Conservation (phyloP, 2,797 vertebrate species). For the Neostethus bicornis region DNA sequence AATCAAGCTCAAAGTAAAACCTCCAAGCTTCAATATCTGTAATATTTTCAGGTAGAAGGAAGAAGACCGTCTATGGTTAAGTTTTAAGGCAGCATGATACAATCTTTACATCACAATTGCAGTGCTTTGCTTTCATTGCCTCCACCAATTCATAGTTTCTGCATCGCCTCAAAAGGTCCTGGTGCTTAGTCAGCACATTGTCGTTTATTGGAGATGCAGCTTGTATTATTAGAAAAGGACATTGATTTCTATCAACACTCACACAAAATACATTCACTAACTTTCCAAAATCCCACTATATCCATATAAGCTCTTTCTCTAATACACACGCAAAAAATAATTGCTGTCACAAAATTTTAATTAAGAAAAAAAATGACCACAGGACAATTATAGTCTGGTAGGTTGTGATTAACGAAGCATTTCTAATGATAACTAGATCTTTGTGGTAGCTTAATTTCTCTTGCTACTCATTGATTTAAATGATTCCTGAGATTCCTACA, state of each 20-base stretch:
- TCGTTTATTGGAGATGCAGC: conserved; percentile 57
- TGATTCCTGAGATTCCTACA: conserved; percentile 32
- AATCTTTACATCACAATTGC: conserved; percentile 19
- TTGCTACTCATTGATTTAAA: conserved; percentile 35
- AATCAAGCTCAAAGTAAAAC: too few species aligned
- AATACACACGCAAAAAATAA: conserved; percentile 18
- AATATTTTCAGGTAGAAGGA: too few species aligned
- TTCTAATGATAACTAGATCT: conserved; percentile 50
- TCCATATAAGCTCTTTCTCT: conserved; percentile 28
- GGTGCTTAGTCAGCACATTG: conserved; percentile 69
- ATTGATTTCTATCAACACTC: conserved; percentile 72
- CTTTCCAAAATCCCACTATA: conserved; percentile 44
- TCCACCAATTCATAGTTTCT: conserved; percentile 45
- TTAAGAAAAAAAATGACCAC: conserved; percentile 26
- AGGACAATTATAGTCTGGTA: conserved; percentile 37
- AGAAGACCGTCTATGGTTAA: too few species aligned
- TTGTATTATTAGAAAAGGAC: conserved; percentile 51
- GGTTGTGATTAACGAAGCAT: conserved; percentile 47
- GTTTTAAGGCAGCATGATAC: background rate
- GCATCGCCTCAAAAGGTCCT: conserved; percentile 39
- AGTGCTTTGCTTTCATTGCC: conserved; percentile 16
- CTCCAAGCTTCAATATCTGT: too few species aligned
- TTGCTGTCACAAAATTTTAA: conserved; percentile 22
- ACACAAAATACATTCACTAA: conserved; percentile 68
- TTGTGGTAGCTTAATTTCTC: conserved; percentile 44